Base-by-base conservation (phyloP, 2,797 vertebrate genomes). In the Phyllotis vaccarum region DNA sequence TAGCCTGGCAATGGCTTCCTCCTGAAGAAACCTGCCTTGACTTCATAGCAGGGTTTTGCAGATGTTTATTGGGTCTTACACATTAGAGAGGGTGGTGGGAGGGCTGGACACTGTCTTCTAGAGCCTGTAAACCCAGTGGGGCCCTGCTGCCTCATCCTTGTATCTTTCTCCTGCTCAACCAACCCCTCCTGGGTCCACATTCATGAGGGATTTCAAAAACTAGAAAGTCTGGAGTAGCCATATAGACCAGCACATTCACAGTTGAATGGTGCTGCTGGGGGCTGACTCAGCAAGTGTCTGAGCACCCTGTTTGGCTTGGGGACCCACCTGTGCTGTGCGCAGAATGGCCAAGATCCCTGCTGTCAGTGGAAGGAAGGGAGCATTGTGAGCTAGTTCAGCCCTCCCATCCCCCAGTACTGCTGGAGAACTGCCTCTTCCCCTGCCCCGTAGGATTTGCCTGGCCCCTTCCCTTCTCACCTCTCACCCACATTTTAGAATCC, bases 341-440 rank as follows among this genome's bases (percentile, higher is more conserved):
- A 12, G 24, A 81, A n/a, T 83, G 70, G 11, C 37, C 54, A 16
- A 2, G 27, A 68, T 27, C 56, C 43, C 82, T 64, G 7, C 60
- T 79, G 2, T n/a, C 2, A 52, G 70, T 52, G 29, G 27, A 16
- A 27, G 29, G 19, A 31, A 19, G 5, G 10, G 6, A 58, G 34
- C 10, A 4, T 27, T 2, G 0, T 10, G 6, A 49, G 13, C 14
- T 17, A 49, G 46, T 56, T 21, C 5, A 2, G 92, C 92, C 93
- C 97, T 64, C 96, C 93, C 72, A 90, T 97, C 95, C 97, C 97
- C 93, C 75, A 85, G 96, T 0, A 2, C 94, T 95, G 60, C 90
- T 94, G 64, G 83, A 70, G 64, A 70, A 27, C 11, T 0, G 52
- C 1, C 21, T 6, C 60, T 56, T 43, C 70, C 12, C 24, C 52